Base-by-base conservation (phyloP, 2,888 invertebrate genomes). In the Euphydryas editha region DNA sequence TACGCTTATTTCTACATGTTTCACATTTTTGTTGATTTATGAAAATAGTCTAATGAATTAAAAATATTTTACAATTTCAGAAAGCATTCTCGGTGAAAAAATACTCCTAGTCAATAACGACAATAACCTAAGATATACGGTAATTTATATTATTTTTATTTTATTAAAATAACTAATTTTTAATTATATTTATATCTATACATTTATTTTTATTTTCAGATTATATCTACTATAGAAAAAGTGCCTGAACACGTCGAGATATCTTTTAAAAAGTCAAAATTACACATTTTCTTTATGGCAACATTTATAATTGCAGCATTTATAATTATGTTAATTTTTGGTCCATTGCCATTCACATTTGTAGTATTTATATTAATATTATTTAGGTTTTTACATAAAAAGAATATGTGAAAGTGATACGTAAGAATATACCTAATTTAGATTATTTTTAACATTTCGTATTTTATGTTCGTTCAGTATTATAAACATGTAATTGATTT, bases 31-130 rank as follows among this genome's bases (percentile, higher is more conserved):
- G n/a, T n/a, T n/a, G n/a, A n/a, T n/a, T n/a, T n/a, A n/a, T n/a
- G n/a, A n/a, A n/a, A n/a, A n/a, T n/a, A n/a, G n/a, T n/a, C 8
- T 20, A 42, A 15, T 24, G 44, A 13, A 13, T 39, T 13, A 39
- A 6, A 3, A 39, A 42, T 15, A 42, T 6, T 24, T 37, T 36
- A 24, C 5, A 11, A 58, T 86, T 83, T 17, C 89, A 91, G 91
- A 91, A 74, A 82, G 73, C 54, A 81, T 91, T 74, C 80, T 91
- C 1, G 91, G 90, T 3, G 89, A 88, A 68, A 89, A 89, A 78
- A 81, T 89, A 59, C 70, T 91, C 42, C 78, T 80, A 39, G 81
- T 90, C 15, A 81, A 83, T 36, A 88, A 88, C 70, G 79, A 82
- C 44, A 81, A 86, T 21, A 83, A 81, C 47, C 77, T 89, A 69